phyloP scores from a whole-genome alignment of 2,797 vertebrate species.

The Darevskia nairensis region DNA sequence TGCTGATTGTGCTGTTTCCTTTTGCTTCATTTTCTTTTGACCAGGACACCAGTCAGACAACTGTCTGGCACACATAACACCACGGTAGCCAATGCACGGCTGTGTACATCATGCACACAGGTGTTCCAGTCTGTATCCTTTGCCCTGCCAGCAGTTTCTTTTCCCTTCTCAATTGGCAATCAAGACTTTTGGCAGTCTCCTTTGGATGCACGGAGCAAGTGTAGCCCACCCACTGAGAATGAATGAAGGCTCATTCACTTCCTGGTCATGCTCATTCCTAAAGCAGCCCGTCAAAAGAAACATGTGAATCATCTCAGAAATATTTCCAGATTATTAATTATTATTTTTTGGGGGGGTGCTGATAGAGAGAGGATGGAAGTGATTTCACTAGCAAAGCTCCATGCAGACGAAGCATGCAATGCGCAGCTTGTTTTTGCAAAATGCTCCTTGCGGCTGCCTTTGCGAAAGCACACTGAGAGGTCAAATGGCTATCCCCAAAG shows the following conservation, averaged over 20 bases:
- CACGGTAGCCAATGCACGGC: slow-evolving; percentile 23
- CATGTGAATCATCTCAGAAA: slow-evolving; percentile 68
- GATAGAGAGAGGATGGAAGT: slow-evolving; percentile 27
- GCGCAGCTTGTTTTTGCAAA: not conserved
- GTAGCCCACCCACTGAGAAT: slow-evolving; percentile 68
- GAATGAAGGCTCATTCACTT: slow-evolving; percentile 55
- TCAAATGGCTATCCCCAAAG: slow-evolving; percentile 50
- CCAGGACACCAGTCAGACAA: not conserved
- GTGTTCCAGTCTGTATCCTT: slow-evolving; percentile 61
- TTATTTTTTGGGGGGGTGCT: slow-evolving; percentile 7
- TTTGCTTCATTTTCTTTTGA: slow-evolving; percentile 24
- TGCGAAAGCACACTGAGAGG: slow-evolving; percentile 15
- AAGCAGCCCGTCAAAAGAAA: slow-evolving; percentile 49
- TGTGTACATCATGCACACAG: slow-evolving; percentile 42
- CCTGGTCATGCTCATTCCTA: slow-evolving; percentile 41
- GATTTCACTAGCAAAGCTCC: slow-evolving; percentile 42
- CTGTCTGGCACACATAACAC: not conserved
- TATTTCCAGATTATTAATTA: slow-evolving; percentile 39
- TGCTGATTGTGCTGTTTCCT: not conserved
- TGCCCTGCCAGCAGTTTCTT: slow-evolving; percentile 48
- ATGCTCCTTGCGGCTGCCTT: slow-evolving; percentile 25
- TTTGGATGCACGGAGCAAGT: not conserved
- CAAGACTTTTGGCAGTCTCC: slow-evolving; percentile 53
- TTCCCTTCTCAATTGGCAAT: slow-evolving; percentile 41
- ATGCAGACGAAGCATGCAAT: not conserved